A percentile compares a stretch with the other conserved stretches of the same genome.
phyloP scores from a whole-genome alignment of 2,797 vertebrate genomes.

The Hapalemur alaotrensis region DNA sequence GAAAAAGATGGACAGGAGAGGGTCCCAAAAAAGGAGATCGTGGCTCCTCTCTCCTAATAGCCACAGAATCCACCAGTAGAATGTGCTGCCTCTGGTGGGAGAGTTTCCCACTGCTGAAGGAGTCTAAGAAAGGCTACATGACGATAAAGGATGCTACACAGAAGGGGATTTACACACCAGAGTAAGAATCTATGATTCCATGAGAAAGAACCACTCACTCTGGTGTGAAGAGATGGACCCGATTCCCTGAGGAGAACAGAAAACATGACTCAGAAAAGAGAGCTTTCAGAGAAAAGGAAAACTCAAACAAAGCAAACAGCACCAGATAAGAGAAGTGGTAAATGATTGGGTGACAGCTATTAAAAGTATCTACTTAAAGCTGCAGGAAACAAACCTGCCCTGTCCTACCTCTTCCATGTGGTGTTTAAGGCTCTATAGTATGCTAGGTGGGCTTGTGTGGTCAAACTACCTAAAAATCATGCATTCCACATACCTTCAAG shows the following conservation, averaged over 20 bases:
- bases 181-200: neutral
- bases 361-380: neutral
- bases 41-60: neutral
- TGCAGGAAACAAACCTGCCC: neutral
- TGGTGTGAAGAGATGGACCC: neutral
- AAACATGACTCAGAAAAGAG: constrained; percentile 1
- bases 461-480: neutral
- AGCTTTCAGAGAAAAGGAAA: constrained; percentile 2
- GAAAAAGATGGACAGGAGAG: neutral
- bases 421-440: neutral
- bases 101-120: neutral
- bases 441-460: neutral
- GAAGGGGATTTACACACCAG: neutral
- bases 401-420: neutral
- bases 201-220: neutral
- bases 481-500: neutral
- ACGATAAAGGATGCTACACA: neutral
- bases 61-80: neutral
- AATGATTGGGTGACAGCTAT: neutral
- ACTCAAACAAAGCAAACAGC: neutral
- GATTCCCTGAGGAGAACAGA: neutral
- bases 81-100: neutral
- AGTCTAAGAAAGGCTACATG: neutral
- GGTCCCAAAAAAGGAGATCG: neutral
- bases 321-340: neutral